Conservation (phyloP, 2,888 invertebrate genomes). For the Lydus trimaculatus region DNA sequence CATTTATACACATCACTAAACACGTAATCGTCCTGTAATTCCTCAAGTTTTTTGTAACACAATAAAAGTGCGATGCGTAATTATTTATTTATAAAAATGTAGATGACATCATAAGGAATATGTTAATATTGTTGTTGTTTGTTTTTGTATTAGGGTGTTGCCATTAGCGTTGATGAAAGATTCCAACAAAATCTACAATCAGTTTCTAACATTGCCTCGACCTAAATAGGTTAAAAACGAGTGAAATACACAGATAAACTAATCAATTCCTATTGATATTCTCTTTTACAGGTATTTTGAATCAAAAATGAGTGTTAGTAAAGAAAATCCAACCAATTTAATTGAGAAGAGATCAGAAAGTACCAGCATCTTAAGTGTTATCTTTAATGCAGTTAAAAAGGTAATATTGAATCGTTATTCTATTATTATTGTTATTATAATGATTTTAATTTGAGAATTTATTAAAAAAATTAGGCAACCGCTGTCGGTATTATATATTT, state of each 20-base stretch:
- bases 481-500: conserved; percentile 80
- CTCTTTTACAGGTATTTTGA: too few relatives aligned
- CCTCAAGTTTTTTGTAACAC: neutral
- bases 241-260: neutral
- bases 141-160: neutral
- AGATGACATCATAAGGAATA: conserved; percentile 20
- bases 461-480: conserved; percentile 66
- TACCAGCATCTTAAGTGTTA: conserved; percentile 65
- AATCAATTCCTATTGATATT: too few relatives aligned
- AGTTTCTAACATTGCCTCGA: neutral
- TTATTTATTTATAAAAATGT: conserved; percentile 15
- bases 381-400: conserved; percentile 72
- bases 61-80: conserved; percentile 2
- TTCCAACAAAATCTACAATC: neutral
- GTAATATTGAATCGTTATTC: conserved; percentile 50
- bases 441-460: too few relatives aligned
- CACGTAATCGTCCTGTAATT: neutral
- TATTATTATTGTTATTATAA: conserved; percentile 8
- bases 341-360: conserved; percentile 62
- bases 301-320: conserved; percentile 37
- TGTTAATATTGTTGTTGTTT: conserved; percentile 14
- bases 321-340: conserved; percentile 44
- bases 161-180: neutral
- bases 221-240: neutral
- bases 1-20: conserved; percentile 3